These are phyloP conservation scores for Cataglyphis livida DNA, from an alignment of 2,888 invertebrate species.

Conservation along the genomic window DNA sequence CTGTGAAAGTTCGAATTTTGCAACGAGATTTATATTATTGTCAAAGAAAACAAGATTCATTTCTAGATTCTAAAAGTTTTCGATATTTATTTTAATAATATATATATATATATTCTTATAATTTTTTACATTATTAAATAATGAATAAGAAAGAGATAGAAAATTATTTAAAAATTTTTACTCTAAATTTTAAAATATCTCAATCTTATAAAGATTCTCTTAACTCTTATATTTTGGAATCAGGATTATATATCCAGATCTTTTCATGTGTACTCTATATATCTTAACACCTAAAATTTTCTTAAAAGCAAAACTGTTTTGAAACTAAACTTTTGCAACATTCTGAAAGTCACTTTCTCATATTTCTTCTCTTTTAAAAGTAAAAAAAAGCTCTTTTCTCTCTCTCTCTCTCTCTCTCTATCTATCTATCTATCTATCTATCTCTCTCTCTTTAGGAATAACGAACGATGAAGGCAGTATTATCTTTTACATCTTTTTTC, in stretches of 20 bases:
- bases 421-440: no score
- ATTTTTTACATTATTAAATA: constrained; percentile 11
- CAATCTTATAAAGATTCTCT: not conserved
- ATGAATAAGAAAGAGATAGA: constrained; percentile 17
- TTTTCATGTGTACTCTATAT: not conserved
- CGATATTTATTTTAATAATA: no score
- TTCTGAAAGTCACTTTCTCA: not conserved
- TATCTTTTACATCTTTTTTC: not conserved
- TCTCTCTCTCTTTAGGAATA: not conserved
- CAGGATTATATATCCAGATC: not conserved
- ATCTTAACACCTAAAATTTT: not conserved
- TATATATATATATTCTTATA: not conserved
- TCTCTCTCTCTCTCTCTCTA: not conserved
- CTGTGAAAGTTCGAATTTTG: no score
- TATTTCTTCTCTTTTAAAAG: not conserved
- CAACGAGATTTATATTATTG: no score
- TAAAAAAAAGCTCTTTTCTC: not conserved
- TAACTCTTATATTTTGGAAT: not conserved
- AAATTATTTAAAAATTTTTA: not conserved
- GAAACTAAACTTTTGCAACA: not conserved
- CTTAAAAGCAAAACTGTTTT: not conserved
- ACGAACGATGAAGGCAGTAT: not conserved
- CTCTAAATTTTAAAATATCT: not conserved
- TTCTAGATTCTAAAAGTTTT: no score
- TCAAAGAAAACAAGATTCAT: no score